These are phyloP conservation scores for Pseudopleuronectes americanus DNA, from an alignment of 2,797 vertebrate genomes.

Conservation along the genomic window DNA sequence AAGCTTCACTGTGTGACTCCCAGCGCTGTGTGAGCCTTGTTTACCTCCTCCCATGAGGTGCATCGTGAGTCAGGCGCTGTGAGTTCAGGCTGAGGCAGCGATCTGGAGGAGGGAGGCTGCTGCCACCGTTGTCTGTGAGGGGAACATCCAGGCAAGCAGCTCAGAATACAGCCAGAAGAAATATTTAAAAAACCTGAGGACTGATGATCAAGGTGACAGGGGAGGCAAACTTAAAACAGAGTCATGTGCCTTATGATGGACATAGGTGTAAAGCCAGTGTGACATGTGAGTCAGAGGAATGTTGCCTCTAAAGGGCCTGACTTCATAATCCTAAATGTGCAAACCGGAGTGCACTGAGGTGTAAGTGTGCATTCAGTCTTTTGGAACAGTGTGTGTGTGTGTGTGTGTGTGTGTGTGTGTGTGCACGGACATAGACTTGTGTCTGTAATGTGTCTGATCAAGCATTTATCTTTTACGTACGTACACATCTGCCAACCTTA, in stretches of 20 bases:
- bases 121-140: conserved; percentile 44
- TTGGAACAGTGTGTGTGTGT: not conserved
- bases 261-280: conserved; percentile 25
- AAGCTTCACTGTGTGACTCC: conserved; percentile 7
- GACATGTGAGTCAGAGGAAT: conserved; percentile 52
- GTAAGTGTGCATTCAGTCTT: conserved; percentile 21
- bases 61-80: conserved; percentile 33
- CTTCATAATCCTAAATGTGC: conserved; percentile 29
- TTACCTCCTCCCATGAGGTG: conserved; percentile 33
- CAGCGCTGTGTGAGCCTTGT: conserved; percentile 18
- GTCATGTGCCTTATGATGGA: conserved; percentile 24
- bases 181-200: conserved; percentile 14
- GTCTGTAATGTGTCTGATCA: no score
- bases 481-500: no score
- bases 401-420: conserved; percentile 1
- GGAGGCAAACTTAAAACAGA: conserved; percentile 23
- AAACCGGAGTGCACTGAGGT: conserved; percentile 35
- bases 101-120: conserved; percentile 31
- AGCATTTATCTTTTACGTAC: no score
- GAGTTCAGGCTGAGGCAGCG: conserved; percentile 32
- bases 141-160: conserved; percentile 36
- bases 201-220: conserved; percentile 44
- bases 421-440: not conserved
- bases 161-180: conserved; percentile 32
- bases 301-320: conserved; percentile 40